Conservation (phyloP, 1,140 invertebrate species). For the Drosophila miranda region DNA sequence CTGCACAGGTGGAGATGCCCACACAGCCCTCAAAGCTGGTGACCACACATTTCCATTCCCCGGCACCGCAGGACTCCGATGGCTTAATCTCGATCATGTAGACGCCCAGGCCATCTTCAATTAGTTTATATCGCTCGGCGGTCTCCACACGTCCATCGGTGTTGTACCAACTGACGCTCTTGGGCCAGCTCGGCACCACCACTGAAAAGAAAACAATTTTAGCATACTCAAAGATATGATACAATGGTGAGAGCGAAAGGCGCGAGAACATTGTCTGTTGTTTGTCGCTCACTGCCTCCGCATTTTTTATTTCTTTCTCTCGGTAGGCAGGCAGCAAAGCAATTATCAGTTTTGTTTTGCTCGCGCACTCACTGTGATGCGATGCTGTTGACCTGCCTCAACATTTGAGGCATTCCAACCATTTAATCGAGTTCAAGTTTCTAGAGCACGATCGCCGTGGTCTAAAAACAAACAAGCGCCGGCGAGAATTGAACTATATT, state of each 20-base stretch:
- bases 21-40: slow-evolving; percentile 88
- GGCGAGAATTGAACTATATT: slow-evolving; percentile 44
- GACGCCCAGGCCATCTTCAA: slow-evolving; percentile 91
- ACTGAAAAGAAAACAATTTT: slow-evolving; percentile 83
- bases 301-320: slow-evolving; percentile 30
- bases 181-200: slow-evolving; percentile 91
- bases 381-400: slow-evolving; percentile 78
- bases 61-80: slow-evolving; percentile 90
- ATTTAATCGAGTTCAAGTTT: slow-evolving; percentile 80
- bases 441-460: slow-evolving; percentile 55
- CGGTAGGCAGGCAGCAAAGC: slow-evolving; percentile 7
- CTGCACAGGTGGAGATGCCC: slow-evolving; percentile 87
- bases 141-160: slow-evolving; percentile 89
- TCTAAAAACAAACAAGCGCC: slow-evolving; percentile 57
- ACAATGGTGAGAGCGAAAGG: neutral
- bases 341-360: slow-evolving; percentile 75
- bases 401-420: slow-evolving; percentile 56
- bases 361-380: slow-evolving; percentile 40
- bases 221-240: slow-evolving; percentile 3
- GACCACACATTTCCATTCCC: slow-evolving; percentile 94
- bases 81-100: slow-evolving; percentile 89
- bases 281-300: slow-evolving; percentile 7
- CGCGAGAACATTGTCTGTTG: neutral
- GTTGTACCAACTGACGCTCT: slow-evolving; percentile 91
- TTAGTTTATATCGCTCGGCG: slow-evolving; percentile 86